Evolutionary conservation across 92 coral and sea anemone species (phyloP), one percentile per base, ranked within the genome.

Genomic region (Siderastrea radians): DNA sequence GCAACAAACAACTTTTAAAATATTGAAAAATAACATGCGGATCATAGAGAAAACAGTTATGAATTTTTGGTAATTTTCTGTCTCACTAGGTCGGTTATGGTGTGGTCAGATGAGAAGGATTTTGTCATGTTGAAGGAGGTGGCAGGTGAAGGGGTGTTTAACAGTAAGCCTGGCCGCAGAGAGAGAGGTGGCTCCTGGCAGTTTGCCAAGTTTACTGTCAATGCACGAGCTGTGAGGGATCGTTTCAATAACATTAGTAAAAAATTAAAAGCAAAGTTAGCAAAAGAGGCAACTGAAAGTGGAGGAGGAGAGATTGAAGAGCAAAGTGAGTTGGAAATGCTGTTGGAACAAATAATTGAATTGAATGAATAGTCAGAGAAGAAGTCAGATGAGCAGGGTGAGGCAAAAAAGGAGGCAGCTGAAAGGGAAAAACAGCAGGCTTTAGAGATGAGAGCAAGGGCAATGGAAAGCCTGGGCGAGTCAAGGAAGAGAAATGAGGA

Each of bases 251-350:
- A 8, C 74, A 7, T 68, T 6, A 15, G 13, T 1, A 68, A 15
- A 44, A 68, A 68, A 68, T 8, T 68, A 68, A 68, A 68, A 15
- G 74, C 74, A 17, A 68, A 68, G 26, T 15, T 68, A 47, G 10
- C 74, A 7, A 38, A 19, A 7, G 74, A 68, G 26, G 46, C 10
- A 68, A 17, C 7, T n/a, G 50, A 9, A 17, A 68, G 74, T 68
- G 74, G 74, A 7, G 74, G 72, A 63, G 72, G 87, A 54, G 87
- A 80, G 14, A 72, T 61, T 3, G 14, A 54, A 47, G 71, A 74
- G 15, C 13, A 52, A 49, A 75, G 72, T 63, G 78, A 64, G 44
- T 13, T 83, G 4, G 88, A 49, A 59, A 77, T 45, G 66, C 70
- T 77, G 9, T 54, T 77, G 46, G 70, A 77, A 44, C 70, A 77